phyloP scores from a whole-genome alignment of 2,797 vertebrate species.

The Nasua narica region DNA sequence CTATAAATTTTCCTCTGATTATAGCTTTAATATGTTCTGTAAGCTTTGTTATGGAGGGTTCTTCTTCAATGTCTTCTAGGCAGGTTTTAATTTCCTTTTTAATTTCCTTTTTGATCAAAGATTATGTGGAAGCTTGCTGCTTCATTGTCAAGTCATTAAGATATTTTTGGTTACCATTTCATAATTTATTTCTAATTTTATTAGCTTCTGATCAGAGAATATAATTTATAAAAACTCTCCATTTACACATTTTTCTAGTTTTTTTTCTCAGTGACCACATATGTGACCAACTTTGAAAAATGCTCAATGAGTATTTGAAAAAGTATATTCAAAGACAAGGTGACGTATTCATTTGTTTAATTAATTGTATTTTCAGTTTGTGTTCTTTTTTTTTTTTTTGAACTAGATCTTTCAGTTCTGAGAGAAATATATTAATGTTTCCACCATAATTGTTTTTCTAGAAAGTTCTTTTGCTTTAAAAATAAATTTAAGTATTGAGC shows the following conservation, averaged over 20 bases:
- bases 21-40: constrained; percentile 29
- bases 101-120: constrained; percentile 44
- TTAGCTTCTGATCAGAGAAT: not conserved
- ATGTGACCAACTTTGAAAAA: not conserved
- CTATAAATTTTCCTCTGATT: constrained; percentile 53
- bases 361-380: not conserved
- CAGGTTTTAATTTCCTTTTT: constrained; percentile 50
- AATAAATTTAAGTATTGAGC: not conserved
- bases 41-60: not conserved
- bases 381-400: not conserved
- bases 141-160: constrained; percentile 5
- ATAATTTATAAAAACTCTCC: not conserved
- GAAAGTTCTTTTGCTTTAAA: not conserved
- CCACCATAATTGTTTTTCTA: not conserved
- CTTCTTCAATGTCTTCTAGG: not conserved
- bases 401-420: not conserved
- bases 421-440: not conserved
- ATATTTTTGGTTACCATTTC: not conserved
- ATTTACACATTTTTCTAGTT: not conserved
- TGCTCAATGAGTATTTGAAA: not conserved
- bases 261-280: not conserved
- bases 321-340: not conserved
- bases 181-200: constrained; percentile 25
- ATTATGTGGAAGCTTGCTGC: not conserved
- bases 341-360: not conserved